These are phyloP conservation scores for Meteorus cinctellus DNA, from an alignment of 2,888 invertebrate species.

Conservation along the genomic window DNA sequence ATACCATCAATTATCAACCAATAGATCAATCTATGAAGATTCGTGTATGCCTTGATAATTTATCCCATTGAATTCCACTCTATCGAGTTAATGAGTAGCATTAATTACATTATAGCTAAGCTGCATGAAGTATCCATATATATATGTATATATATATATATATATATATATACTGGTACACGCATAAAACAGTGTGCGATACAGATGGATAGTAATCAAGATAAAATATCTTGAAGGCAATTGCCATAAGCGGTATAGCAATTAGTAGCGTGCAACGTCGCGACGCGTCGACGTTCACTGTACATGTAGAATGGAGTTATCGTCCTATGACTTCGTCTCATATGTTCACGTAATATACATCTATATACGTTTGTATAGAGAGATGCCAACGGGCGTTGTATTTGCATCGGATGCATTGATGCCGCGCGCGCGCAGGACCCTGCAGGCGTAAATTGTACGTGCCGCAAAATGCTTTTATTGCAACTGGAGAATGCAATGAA, in stretches of 20 bases:
- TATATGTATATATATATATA: neutral
- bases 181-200: neutral
- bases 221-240: constrained; percentile 24
- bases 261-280: constrained; percentile 33
- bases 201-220: neutral
- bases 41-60: neutral
- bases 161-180: neutral
- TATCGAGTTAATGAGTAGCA: constrained; percentile 22
- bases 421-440: constrained; percentile 48
- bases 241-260: constrained; percentile 26
- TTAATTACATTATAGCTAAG: constrained; percentile 17
- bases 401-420: constrained; percentile 17
- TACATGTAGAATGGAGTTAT: constrained; percentile 61
- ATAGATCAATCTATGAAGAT: constrained; percentile 2
- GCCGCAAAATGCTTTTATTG: constrained; percentile 58
- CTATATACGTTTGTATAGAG: constrained; percentile 44
- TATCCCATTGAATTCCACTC: constrained; percentile 15
- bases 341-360: neutral
- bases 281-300: constrained; percentile 28
- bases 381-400: constrained; percentile 55
- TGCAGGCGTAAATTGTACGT: constrained; percentile 61
- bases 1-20: neutral
- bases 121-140: neutral
- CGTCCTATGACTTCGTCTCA: constrained; percentile 48
- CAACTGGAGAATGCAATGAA: constrained; percentile 37